Evolutionary conservation across 1,140 invertebrate genomes (phyloP).

Genomic region (Solen grandis): DNA sequence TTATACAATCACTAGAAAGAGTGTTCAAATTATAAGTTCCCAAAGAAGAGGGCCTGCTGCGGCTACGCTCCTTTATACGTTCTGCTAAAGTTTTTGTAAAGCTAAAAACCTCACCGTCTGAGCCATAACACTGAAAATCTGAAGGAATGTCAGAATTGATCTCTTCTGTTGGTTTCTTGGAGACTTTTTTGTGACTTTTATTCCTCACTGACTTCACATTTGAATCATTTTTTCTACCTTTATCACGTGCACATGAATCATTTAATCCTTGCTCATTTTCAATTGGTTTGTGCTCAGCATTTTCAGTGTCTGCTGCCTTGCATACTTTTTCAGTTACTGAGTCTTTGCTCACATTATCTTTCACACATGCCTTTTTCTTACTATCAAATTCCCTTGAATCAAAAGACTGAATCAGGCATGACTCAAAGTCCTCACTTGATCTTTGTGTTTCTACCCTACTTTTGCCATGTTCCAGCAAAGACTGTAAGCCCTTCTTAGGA

Average conservation of each 20-base stretch:
- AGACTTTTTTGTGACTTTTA: not conserved
- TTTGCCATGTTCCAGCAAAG: too few species aligned
- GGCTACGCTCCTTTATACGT: constrained; percentile 29
- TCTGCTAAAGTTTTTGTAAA: constrained; percentile 45
- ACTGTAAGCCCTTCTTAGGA: too few species aligned
- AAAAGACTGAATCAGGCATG: too few species aligned
- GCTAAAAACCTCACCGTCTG: not conserved
- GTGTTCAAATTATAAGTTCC: constrained; percentile 22
- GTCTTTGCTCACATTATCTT: too few species aligned
- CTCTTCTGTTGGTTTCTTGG: not conserved
- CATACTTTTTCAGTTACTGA: too few species aligned
- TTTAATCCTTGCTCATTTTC: not conserved
- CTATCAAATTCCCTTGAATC: too few species aligned
- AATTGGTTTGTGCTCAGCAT: not conserved
- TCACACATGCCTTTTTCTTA: too few species aligned
- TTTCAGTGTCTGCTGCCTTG: too few species aligned
- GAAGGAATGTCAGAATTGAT: constrained; percentile 3
- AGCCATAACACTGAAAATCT: constrained; percentile 19
- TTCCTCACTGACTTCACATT: not conserved
- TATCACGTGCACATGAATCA: not conserved
- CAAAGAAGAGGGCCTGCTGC: constrained; percentile 17
- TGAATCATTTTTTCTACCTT: not conserved
- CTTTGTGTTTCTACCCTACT: too few species aligned
- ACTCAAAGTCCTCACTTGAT: too few species aligned
- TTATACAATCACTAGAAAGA: not conserved